Evolutionary conservation across 2,888 invertebrate species (phyloP).

Genomic region (Dioctria rufipes): DNA sequence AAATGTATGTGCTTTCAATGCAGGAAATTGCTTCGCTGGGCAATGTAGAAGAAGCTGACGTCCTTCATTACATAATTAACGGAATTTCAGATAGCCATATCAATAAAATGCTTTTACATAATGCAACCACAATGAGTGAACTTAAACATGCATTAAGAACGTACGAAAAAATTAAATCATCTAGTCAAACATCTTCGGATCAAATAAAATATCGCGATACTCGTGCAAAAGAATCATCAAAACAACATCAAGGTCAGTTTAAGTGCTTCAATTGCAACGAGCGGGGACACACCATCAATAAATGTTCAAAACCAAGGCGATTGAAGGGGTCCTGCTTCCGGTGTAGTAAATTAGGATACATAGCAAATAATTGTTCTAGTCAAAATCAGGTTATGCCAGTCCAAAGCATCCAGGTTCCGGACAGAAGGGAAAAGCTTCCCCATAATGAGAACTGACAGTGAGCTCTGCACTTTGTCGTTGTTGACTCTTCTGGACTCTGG

Average conservation of each 20-base stretch:
- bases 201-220: neutral
- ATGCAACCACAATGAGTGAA: conserved; percentile 30
- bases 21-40: conserved; percentile 47
- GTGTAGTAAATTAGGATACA: neutral
- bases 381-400: neutral
- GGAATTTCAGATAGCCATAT: conserved; percentile 44
- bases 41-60: conserved; percentile 46
- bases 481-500: conserved; percentile 53
- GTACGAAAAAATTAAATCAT: conserved; percentile 32
- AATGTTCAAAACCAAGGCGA: neutral
- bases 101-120: conserved; percentile 49
- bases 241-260: neutral
- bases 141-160: conserved; percentile 42
- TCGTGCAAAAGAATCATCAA: neutral
- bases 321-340: neutral
- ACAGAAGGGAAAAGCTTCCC: neutral
- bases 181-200: neutral
- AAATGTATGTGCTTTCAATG: conserved; percentile 51
- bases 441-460: neutral
- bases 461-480: neutral
- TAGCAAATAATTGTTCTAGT: neutral
- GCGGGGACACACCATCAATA: neutral
- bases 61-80: conserved; percentile 48
- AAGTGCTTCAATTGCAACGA: conserved; percentile 33
- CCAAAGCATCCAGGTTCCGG: neutral